Percentiles rank a stretch among this genome's conserved stretches.
Evolutionary conservation across 1,140 invertebrate species (phyloP).

Genomic region (Procambarus virginalis): DNA sequence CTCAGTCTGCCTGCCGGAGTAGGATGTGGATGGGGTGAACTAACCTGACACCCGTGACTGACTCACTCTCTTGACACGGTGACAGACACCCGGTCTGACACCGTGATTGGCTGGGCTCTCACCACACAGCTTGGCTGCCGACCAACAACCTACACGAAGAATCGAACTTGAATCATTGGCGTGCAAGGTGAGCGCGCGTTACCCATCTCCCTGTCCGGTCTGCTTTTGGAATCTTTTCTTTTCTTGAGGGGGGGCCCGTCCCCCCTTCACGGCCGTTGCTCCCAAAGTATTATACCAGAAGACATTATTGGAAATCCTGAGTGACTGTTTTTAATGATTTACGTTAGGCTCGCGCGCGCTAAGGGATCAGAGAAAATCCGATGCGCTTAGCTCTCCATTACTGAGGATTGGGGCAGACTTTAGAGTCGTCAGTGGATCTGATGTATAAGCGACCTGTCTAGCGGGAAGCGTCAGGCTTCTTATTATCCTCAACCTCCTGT

Average conservation of each 20-base stretch:
- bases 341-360: constrained; percentile 8
- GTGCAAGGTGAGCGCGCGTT: not conserved
- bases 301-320: constrained; percentile 47
- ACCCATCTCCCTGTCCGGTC: not conserved
- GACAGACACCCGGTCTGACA: too few relatives aligned
- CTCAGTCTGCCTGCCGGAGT: too few relatives aligned
- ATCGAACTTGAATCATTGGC: not conserved
- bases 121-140: too few relatives aligned
- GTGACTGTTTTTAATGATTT: constrained; percentile 54
- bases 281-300: constrained; percentile 27
- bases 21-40: too few relatives aligned
- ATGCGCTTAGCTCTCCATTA: constrained; percentile 50
- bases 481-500: constrained; percentile 3
- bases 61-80: too few relatives aligned
- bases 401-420: constrained; percentile 28
- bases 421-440: constrained; percentile 27
- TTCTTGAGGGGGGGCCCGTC: not conserved
- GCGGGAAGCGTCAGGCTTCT: constrained; percentile 10
- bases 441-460: constrained; percentile 45
- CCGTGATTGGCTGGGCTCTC: too few relatives aligned
- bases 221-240: not conserved
- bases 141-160: not conserved
- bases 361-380: constrained; percentile 30
- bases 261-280: not conserved
- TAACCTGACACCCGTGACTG: too few relatives aligned